Base-by-base conservation (phyloP, 2,797 vertebrate genomes). In the Acanthurus lineatus region DNA sequence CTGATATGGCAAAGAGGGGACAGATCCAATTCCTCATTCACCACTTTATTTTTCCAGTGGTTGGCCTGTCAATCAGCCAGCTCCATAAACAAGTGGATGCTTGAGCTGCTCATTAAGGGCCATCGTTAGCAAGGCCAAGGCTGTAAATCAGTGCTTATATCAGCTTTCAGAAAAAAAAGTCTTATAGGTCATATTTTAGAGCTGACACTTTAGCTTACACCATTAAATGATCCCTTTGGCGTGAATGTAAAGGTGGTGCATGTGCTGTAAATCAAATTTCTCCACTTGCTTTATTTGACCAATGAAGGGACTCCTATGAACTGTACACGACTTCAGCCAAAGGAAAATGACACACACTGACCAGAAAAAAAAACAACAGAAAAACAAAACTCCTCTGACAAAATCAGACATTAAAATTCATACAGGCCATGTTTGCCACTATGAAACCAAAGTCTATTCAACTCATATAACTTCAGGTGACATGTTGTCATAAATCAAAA, bases 171-270 rank as follows among this genome's bases (percentile, higher is more conserved):
- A 44, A 42, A 90, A 95, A 95, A 94, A 94, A 94, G 25, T 96
- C 95, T 95, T 95, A 96, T 95, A 92, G 96, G 95, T 95, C 95
- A 95, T 96, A 97, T 97, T 97, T 94, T 91, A 88, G 72, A 77
- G 62, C 73, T 76, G 84, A 84, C 77, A 84, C 79, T 73, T 82
- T 53, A 22, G 70, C 77, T 84, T 79, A 80, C 69, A 89, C 71
- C 89, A 86, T 86, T 87, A 90, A 91, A 87, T 66, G 73, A 91
- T 87, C 82, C 84, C 69, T 73, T 77, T 77, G 69, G 78, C 81
- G 85, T 80, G 57, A 86, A 84, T 84, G 81, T 77, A 82, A 85
- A 81, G 63, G 74, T 68, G 77, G 6, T 52, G 73, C 69, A 53
- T 60, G 62, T 42, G 72, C 80, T 81, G 76, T 88, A 77, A 91